Evolutionary conservation across 2,888 invertebrate species (phyloP).

Genomic region (Eupelmus urozonus): DNA sequence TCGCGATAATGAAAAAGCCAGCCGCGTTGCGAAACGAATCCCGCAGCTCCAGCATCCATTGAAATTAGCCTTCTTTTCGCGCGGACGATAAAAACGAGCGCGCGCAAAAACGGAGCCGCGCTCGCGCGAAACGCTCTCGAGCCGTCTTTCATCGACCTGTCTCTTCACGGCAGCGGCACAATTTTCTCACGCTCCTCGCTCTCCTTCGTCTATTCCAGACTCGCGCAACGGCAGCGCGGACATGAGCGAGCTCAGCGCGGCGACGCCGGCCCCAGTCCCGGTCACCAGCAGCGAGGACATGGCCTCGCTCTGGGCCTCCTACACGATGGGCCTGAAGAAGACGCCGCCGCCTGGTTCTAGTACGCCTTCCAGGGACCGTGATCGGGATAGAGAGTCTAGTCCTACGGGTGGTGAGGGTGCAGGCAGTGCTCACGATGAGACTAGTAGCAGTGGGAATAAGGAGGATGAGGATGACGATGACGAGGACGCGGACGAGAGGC

Average conservation of each 20-base stretch:
- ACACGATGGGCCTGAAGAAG: slow-evolving; percentile 86
- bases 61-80: no score
- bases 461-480: slow-evolving; percentile 92
- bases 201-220: slow-evolving; percentile 66
- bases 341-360: slow-evolving; percentile 69
- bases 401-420: slow-evolving; percentile 81
- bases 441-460: slow-evolving; percentile 91
- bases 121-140: no score
- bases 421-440: slow-evolving; percentile 89
- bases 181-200: no score
- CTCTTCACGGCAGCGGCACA: no score
- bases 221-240: slow-evolving; percentile 75
- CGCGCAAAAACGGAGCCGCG: no score
- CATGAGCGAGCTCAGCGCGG: slow-evolving; percentile 66
- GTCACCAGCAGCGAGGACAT: slow-evolving; percentile 82
- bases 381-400: slow-evolving; percentile 85
- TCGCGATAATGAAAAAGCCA: no score
- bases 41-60: no score
- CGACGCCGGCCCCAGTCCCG: slow-evolving; percentile 19
- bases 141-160: no score
- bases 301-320: slow-evolving; percentile 92
- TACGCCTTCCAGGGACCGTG: slow-evolving; percentile 77
- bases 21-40: no score
- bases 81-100: no score
- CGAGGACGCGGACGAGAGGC: slow-evolving; percentile 94